Conservation (phyloP, 1,140 invertebrate species). For the Brachionus sp. region DNA sequence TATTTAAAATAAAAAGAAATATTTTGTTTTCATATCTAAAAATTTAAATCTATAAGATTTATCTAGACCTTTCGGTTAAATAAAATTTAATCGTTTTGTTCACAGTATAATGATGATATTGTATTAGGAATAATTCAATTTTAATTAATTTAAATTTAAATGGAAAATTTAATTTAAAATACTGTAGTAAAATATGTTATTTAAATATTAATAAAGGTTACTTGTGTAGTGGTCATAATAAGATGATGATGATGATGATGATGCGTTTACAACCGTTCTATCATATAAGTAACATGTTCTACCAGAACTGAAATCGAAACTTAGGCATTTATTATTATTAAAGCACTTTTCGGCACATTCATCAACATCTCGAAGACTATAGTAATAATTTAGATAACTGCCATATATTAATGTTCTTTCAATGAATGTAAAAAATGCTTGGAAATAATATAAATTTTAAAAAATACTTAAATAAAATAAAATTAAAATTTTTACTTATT, state of each 20-base stretch:
- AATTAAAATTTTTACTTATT: conserved; percentile 19
- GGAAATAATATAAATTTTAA: background rate
- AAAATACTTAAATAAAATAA: background rate
- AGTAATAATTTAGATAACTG: background rate
- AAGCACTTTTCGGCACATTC: conserved; percentile 20
- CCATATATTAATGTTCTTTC: background rate
- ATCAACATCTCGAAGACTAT: background rate
- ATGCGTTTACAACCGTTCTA: background rate
- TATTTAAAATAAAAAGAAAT: too few relatives aligned
- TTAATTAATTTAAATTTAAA: too few relatives aligned
- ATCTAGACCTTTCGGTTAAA: too few relatives aligned
- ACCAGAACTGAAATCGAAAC: conserved; percentile 18
- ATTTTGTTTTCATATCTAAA: too few relatives aligned
- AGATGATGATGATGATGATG: background rate
- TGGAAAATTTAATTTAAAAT: too few relatives aligned
- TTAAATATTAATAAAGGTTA: background rate
- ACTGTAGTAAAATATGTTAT: too few relatives aligned
- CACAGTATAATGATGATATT: too few relatives aligned
- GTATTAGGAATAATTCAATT: too few relatives aligned
- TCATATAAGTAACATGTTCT: background rate
- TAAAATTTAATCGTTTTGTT: too few relatives aligned
- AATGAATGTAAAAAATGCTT: conserved; percentile 4
- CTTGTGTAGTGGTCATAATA: conserved; percentile 19
- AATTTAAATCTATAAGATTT: too few relatives aligned
- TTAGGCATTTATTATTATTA: conserved; percentile 12